Evolutionary conservation across 1,140 invertebrate genomes (phyloP).

Genomic region (Cephus cinctus): DNA sequence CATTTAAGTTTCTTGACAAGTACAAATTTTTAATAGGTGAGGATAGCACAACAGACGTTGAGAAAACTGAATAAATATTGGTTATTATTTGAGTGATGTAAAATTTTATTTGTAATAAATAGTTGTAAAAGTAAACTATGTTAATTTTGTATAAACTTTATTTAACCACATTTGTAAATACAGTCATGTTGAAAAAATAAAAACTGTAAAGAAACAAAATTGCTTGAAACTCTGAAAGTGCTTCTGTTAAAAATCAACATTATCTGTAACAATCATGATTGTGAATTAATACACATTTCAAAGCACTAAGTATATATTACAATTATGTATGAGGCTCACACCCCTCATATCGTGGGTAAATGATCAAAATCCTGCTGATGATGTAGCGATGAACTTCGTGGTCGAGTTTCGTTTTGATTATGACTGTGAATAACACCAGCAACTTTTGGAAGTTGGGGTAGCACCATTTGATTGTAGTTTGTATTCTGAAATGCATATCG

Average conservation of each 20-base stretch:
- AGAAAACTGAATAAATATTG: too few relatives aligned
- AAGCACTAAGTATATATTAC: conserved; percentile 17
- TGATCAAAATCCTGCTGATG: conserved; percentile 64
- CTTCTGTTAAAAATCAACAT: neutral
- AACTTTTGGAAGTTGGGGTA: conserved; percentile 64
- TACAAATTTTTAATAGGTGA: too few relatives aligned
- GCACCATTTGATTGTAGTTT: conserved; percentile 59
- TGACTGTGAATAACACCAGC: conserved; percentile 32
- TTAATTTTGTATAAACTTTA: too few relatives aligned
- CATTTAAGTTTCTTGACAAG: too few relatives aligned
- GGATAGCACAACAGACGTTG: too few relatives aligned
- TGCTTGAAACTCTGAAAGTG: too few relatives aligned
- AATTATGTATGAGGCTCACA: conserved; percentile 37
- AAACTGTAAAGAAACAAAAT: too few relatives aligned
- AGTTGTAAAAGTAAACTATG: too few relatives aligned
- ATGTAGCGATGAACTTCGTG: conserved; percentile 52
- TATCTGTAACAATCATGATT: conserved; percentile 2
- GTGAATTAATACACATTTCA: neutral
- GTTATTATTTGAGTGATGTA: too few relatives aligned
- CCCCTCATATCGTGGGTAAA: conserved; percentile 68
- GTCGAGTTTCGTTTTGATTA: conserved; percentile 48
- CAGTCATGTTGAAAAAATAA: too few relatives aligned
- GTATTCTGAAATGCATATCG: conserved; percentile 59
- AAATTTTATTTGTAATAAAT: too few relatives aligned
- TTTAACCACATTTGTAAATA: too few relatives aligned